Conservation (phyloP, 2,797 vertebrate genomes). For the Danio tinwini region DNA sequence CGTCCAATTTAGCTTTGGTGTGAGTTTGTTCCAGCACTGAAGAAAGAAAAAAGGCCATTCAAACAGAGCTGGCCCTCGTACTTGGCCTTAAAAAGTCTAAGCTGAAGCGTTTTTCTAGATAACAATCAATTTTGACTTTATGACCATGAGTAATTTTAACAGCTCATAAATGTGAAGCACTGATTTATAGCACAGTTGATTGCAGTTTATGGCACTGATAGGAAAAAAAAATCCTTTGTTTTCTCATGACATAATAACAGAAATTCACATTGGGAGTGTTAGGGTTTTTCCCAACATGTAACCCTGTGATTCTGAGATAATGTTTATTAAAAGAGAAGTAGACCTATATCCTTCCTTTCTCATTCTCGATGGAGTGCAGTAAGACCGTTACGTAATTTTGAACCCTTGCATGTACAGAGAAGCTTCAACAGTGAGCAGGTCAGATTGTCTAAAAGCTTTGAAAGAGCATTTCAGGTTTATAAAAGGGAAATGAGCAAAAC, state of each 20-base stretch:
- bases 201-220: slow-evolving; percentile 6
- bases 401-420: background rate
- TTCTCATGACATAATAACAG: background rate
- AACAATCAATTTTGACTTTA: background rate
- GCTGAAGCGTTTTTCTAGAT: background rate
- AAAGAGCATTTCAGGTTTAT: slow-evolving; percentile 10
- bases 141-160: background rate
- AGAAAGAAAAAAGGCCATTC: background rate
- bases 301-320: background rate
- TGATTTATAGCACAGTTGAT: background rate
- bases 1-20: background rate
- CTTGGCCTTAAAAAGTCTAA: background rate
- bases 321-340: slow-evolving; percentile 11
- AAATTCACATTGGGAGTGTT: background rate
- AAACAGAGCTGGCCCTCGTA: background rate
- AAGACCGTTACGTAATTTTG: background rate
- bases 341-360: slow-evolving; percentile 10
- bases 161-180: background rate
- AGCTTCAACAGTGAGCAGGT: background rate
- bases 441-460: slow-evolving; percentile 12
- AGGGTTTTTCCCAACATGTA: background rate
- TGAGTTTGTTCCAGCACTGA: background rate
- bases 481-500: background rate
- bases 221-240: background rate
- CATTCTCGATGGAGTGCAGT: background rate